Evolutionary conservation across 1,140 invertebrate genomes (phyloP).

Genomic region (Acromyrmex charruanus): DNA sequence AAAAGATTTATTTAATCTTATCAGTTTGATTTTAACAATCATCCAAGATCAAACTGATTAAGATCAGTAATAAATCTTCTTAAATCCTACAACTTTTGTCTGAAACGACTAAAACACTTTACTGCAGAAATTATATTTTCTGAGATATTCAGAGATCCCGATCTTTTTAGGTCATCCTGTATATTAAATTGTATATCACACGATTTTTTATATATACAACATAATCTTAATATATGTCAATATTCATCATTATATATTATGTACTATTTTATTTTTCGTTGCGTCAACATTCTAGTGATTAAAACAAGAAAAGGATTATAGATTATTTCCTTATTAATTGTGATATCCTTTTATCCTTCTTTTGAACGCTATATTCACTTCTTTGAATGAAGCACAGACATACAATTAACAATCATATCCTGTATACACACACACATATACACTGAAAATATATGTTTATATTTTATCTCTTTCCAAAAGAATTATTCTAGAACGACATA

Average conservation of each 20-base stretch:
- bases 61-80: no score
- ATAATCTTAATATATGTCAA: not conserved
- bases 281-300: not conserved
- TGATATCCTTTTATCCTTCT: not conserved
- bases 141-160: no score
- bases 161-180: not conserved
- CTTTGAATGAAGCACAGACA: not conserved
- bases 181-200: not conserved
- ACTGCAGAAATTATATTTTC: no score
- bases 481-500: not conserved
- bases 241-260: not conserved
- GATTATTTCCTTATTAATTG: not conserved
- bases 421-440: not conserved
- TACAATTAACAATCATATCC: not conserved
- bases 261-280: not conserved
- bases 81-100: no score
- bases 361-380: not conserved
- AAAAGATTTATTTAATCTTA: no score
- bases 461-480: not conserved
- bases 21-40: no score
- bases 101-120: no score
- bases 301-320: not conserved
- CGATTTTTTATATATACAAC: not conserved
- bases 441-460: not conserved
- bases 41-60: no score